Base-by-base conservation (phyloP, 1,140 invertebrate species). In the Drosophila micromelanica region DNA sequence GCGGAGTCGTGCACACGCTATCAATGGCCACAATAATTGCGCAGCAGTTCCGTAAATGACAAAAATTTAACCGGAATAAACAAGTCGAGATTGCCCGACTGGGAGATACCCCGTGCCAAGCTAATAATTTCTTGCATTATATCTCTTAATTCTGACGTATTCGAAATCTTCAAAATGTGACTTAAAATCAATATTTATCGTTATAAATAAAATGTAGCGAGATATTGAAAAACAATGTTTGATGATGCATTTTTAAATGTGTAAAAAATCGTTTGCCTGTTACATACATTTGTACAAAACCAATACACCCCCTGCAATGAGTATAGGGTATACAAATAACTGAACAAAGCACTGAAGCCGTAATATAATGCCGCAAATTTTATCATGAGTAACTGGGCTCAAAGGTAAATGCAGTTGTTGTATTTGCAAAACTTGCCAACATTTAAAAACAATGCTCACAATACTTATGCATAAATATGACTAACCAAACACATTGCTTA, bases 31-130 rank as follows among this genome's bases (percentile, higher is more conserved):
- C 23, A 67, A 60, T 13, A 48, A 73, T 20, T 73, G 70, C 70
- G 70, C 70, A 73, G 63, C 62, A 59, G 5, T 68, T 68, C 17
- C 4, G 12, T 40, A 51, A 69, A 69, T 42, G 30, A 13, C 37
- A 37, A 45, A 40, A 35, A 30, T 8, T 9, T 1, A 5, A 45
- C 20, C 2, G 37, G 42, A 46, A 30, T 8, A 15, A 30, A 30
- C 11, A 9, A 23, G 12, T 11, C 8, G 32, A 8, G 7, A 35
- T 2, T 35, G 32, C 8, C 8, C 32, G 8, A 35, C 32, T 35
- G 2, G 8, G 6, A 1, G 8, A 9, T 35, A 35, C 32, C 32
- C 32, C 6, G 32, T 35, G 9, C 32, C 7, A 6, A 35, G 5
- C 27, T 5, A 5, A 5, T 27, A 27, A 27, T 27, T 27, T 27